Conservation (phyloP, 53 echinoderm and acorn worm genomes). For the Luidia sarsii region DNA sequence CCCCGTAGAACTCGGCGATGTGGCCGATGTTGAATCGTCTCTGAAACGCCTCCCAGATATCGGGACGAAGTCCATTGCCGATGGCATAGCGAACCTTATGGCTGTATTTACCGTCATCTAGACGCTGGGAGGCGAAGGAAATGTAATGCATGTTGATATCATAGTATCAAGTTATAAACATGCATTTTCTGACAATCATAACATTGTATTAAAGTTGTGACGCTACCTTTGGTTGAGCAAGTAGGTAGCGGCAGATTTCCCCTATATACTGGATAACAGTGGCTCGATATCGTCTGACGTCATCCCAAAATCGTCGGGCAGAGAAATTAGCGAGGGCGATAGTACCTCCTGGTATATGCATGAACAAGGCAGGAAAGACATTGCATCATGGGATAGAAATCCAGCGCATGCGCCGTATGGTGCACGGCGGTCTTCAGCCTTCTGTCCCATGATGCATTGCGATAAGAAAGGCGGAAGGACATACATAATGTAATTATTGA, state of each 20-base stretch:
- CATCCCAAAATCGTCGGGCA: conserved; percentile 83
- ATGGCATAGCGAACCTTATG: conserved; percentile 52
- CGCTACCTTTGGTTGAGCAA: conserved; percentile 64
- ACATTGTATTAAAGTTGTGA: background rate
- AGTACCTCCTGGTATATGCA: conserved; percentile 91
- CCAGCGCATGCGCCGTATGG: too few relatives aligned
- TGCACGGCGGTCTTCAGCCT: too few relatives aligned
- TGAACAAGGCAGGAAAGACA: too few relatives aligned
- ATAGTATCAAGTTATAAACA: background rate
- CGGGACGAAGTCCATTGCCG: conserved; percentile 62
- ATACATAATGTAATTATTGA: too few relatives aligned
- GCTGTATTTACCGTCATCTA: conserved; percentile 57
- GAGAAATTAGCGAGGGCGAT: conserved; percentile 81
- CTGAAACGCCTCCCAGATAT: conserved; percentile 62
- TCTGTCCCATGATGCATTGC: too few relatives aligned
- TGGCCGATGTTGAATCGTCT: conserved; percentile 55
- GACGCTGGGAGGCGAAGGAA: too few relatives aligned
- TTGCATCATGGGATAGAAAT: too few relatives aligned
- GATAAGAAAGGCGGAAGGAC: too few relatives aligned
- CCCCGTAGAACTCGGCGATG: conserved; percentile 58
- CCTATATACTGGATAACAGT: conserved; percentile 90
- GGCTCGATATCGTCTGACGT: conserved; percentile 70
- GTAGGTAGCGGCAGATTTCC: conserved; percentile 79
- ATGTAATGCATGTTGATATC: background rate
- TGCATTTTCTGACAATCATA: too few relatives aligned